Conservation (phyloP, 2,888 invertebrate genomes). For the Ornithoptera alexandrae region DNA sequence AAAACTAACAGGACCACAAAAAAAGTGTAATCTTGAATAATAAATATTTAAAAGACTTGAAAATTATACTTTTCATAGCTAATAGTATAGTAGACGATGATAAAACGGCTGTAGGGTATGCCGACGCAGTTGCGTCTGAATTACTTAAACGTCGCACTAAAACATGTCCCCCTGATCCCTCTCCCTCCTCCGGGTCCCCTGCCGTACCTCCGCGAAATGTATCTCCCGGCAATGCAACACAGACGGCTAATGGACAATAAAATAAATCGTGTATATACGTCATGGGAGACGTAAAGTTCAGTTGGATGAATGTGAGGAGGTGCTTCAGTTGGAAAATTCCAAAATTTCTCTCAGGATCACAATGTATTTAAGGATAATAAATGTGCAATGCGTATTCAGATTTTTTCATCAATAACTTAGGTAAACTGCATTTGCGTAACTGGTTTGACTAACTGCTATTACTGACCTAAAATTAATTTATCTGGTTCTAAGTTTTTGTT, state of each 20-base stretch:
- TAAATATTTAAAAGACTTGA: neutral
- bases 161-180: slow-evolving; percentile 36
- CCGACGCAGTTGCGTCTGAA: slow-evolving; percentile 36
- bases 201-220: slow-evolving; percentile 52
- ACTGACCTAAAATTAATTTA: neutral
- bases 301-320: slow-evolving; percentile 36
- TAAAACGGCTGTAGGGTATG: slow-evolving; percentile 18
- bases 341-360: slow-evolving; percentile 18
- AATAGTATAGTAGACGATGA: neutral
- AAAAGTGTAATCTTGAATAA: neutral
- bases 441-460: neutral
- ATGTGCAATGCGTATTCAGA: slow-evolving; percentile 6
- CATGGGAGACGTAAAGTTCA: slow-evolving; percentile 43
- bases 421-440: neutral
- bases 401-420: neutral
- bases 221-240: slow-evolving; percentile 41
- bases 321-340: slow-evolving; percentile 26
- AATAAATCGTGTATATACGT: slow-evolving; percentile 44
- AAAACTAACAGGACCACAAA: neutral
- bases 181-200: slow-evolving; percentile 25
- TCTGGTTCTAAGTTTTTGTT: no score
- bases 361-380: slow-evolving; percentile 19
- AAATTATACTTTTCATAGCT: neutral
- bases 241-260: slow-evolving; percentile 50
- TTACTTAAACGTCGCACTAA: slow-evolving; percentile 46